Base-by-base conservation (phyloP, 2,797 vertebrate genomes). In the Ctenochaetus hawaiiensis region DNA sequence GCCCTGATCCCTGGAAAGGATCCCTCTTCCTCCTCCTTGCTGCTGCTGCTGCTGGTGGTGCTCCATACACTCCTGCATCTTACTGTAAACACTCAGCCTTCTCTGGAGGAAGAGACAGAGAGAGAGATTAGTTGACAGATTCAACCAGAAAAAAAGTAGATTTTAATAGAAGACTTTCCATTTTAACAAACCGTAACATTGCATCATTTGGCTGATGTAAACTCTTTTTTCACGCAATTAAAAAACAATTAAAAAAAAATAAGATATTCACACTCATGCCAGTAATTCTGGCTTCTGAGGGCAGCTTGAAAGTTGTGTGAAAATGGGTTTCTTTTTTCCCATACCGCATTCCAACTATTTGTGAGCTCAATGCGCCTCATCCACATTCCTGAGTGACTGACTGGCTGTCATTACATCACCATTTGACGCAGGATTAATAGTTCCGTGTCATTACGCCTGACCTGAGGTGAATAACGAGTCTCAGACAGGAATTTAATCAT, bases 21-120 rank as follows among this genome's bases (percentile, higher is more conserved):
- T 96, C 62, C 75, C 92, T 87, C 89, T 83, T 69, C 93, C 87
- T 96, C 94, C 92, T 92, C 89, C 91, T 96, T 87, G 87, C 23
- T 95, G 95, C 34, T 93, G 95, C 86, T 96, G 94, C 91, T 94
- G 95, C 87, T 96, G 93, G 90, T 94, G 92, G 89, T 95, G 92
- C 89, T 97, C 97, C 87, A 96, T 92, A 86, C 96, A 96, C 85
- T 97, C 97, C 91, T 99, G 98, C 98, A 99, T 98, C 95, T 97
- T 99, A 92, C 86, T 96, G 95, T 96, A 97, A 84, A 94, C 94
- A 89, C 93, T 93, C 92, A 98, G 95, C 93, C 97, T 98, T 93
- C 95, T 96, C 95, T 96, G 91, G 20, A 84, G 17, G 23, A 61
- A 78, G 30, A 81, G n/a, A 84, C n/a, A 13, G 8, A 84, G 11